Evolutionary conservation across 2,113 vertebrate species (phyloP), one percentile per base, ranked within the genome.

Genomic region (Colistium nudipinnis): DNA sequence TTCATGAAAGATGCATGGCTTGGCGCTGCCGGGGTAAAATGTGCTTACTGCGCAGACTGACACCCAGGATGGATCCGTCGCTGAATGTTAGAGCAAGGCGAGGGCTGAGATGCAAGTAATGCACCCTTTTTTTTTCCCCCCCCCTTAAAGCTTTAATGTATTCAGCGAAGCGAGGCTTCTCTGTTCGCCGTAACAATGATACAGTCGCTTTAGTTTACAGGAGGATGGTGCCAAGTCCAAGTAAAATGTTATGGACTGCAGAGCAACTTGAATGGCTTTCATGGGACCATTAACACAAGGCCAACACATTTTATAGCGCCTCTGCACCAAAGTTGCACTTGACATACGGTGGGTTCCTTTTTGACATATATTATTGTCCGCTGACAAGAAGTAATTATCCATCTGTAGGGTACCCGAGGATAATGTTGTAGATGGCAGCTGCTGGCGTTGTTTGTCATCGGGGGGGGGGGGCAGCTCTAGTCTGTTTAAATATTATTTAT

Each of bases 1-100:
- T 79, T 91, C 86, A 89, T 89, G 83, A 91, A 91, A 91, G 76
- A 91, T 91, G 85, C 87, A 90, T 88, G 81, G 44, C 1, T 31
- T 62, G 27, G 72, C 71, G 86, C 70, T 55, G 82, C 61, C 5
- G 39, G 57, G 71, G 75, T 73, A 31, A 61, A 87, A 80, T 79
- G 72, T 78, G 81, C 84, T 87, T 69, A 84, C 78, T 51, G 49
- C 14, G 70, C 84, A 84, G 59, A 62, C 72, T 74, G 81, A 89
- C 84, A 70, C 72, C 27, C 57, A 61, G 72, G 76, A 87, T 78
- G 62, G 67, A 86, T 85, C 62, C 73, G 62, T 81, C 74, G 54
- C 80, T 67, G 67, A 62, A 68, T 81, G 81, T 53, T 80, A 55
- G 67, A 41, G 52, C 62, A 82, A 78, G 76, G 67, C 47, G 10